Conservation (phyloP, 2,797 vertebrate genomes). For the Fringilla coelebs region DNA sequence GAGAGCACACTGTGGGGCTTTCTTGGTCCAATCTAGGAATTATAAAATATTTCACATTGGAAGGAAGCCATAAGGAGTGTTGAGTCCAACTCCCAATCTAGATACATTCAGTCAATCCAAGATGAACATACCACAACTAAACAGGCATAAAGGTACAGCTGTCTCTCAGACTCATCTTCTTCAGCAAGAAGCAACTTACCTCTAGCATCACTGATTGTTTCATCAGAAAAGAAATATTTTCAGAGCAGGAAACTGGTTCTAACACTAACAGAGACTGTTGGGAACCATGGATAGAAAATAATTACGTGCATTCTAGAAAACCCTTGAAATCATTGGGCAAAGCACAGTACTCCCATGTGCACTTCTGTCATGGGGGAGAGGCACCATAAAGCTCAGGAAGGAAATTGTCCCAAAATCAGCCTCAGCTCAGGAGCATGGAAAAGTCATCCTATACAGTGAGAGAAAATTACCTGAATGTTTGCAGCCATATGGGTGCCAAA, state of each 20-base stretch:
- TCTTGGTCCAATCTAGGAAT: background rate
- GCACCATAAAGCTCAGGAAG: background rate
- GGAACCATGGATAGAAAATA: background rate
- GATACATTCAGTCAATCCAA: background rate
- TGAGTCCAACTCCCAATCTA: background rate
- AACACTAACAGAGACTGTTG: no score
- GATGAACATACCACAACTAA: background rate
- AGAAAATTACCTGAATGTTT: background rate
- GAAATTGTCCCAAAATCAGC: background rate
- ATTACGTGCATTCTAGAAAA: background rate
- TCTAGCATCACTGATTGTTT: background rate
- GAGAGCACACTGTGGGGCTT: no score
- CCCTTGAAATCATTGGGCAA: background rate
- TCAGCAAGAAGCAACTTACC: rapidly evolving
- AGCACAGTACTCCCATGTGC: background rate
- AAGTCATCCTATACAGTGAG: background rate
- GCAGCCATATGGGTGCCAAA: background rate
- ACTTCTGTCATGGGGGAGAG: background rate
- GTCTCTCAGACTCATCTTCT: background rate
- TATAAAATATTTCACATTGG: background rate
- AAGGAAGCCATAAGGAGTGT: background rate
- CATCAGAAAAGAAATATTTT: background rate
- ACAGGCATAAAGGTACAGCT: background rate
- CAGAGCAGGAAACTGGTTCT: background rate
- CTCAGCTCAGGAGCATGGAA: background rate